Base-by-base conservation (phyloP, 2,888 invertebrate genomes). In the Mechanitis mazaeus region DNA sequence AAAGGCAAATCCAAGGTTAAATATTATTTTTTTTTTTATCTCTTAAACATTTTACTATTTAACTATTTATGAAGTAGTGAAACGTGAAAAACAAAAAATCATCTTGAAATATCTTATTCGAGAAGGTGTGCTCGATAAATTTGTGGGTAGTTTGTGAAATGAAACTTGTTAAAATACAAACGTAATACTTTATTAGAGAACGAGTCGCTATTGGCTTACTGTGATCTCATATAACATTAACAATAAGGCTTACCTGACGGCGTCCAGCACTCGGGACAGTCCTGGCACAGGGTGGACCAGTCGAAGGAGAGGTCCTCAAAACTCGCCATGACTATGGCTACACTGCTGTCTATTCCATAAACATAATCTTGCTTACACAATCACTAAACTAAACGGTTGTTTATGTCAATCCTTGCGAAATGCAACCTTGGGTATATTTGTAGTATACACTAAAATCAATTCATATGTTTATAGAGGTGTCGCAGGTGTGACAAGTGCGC, bases 231-330 rank as follows among this genome's bases (percentile, higher is more conserved):
- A 6, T 35, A 9, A 28, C 50, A 55, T 56, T 53, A 54, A 63
- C 56, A 61, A 73, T 77, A 71, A 79, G 76, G 75, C 90, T 91
- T 76, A 93, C 93, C 93, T 87, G 91, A 87, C 42, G 84, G 75
- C 45, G 92, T 92, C 93, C 93, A 93, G 80, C 91, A 92, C 71
- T 92, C 92, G 33, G 91, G 85, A 69, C 91, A 92, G 68, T 92
- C 92, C 82, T 92, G 92, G 77, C 92, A 92, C 61, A 93, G 88
- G 79, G 91, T 85, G 70, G 90, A 89, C 93, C 94, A 94, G 79
- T 94, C 94, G 78, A 91, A 89, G 76, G 92, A 87, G 72, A 94
- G 89, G 77, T 94, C 93, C 75, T 91, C 87, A 80, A 92, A 92
- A 79, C 91, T 92, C 74, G 93, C 93, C 93, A 93, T 93, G 65